Base-by-base conservation (phyloP, 2,113 vertebrate genomes). In the Trogon melanurus region DNA sequence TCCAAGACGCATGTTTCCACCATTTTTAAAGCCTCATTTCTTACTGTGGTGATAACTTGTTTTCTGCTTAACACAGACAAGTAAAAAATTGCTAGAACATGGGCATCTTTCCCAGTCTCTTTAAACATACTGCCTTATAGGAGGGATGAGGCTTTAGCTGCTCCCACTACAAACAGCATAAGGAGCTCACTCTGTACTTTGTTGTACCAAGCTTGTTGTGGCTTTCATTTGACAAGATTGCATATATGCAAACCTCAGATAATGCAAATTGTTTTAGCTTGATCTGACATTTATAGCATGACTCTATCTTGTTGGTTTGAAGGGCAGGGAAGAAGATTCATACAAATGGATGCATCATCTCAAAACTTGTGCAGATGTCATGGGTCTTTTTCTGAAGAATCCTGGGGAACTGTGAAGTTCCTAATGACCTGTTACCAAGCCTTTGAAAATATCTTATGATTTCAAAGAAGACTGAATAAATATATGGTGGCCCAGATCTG, bases 121-220 rank as follows among this genome's bases (percentile, higher is more conserved):
- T 94, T 93, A 70, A 95, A 91, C 91, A 89, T 78, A 22, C 56
- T 94, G 75, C 61, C 82, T 94, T 85, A 83, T n/a, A 62, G 60
- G 36, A 94, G 51, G 64, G 41, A 90, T 85, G 81, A 94, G 56
- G 51, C 47, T 94, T 79, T 89, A 86, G 76, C 61, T 84, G 70
- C 87, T 96, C 89, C 70, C 57, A 50, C 93, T 76, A 71, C 91
- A 96, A 94, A 83, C 90, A 94, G 91, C 91, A 91, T 73, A 93
- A 91, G 95, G 96, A 94, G 72, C 79, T 96, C 85, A n/a, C 82
- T 93, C 85, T 90, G 74, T 88, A 91, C 90, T 91, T 94, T 88
- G 47, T 80, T 90, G 60, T 51, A 75, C n/a, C 53, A 56, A 79
- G 78, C 56, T 93, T 92, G 72, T 95, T 96, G 88, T 84, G 91